Conservation (phyloP, 2,888 invertebrate genomes). For the Drosophila percnosoma region DNA sequence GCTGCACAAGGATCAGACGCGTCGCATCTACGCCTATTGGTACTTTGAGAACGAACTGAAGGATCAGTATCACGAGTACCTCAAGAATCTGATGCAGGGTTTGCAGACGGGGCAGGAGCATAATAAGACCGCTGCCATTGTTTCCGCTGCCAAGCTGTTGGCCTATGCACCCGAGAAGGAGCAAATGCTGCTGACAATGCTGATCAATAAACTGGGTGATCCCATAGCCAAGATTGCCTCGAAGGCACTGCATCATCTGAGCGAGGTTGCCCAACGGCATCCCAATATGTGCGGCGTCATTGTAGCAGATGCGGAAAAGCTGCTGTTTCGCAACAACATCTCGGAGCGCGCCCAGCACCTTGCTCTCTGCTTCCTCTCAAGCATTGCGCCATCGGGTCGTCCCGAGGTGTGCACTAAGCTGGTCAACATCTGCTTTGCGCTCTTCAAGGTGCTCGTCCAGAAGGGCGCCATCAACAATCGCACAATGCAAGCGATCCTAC, state of each 20-base stretch:
- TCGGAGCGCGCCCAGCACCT: conserved; percentile 95
- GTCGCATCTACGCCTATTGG: conserved; percentile 91
- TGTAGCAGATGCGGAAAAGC: conserved; percentile 93
- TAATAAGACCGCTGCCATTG: conserved; percentile 81
- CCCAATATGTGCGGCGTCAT: conserved; percentile 96
- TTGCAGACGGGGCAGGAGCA: conserved; percentile 84
- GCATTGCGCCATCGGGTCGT: conserved; percentile 90
- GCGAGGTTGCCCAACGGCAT: conserved; percentile 92
- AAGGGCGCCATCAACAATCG: conserved; percentile 91
- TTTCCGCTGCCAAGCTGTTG: conserved; percentile 79
- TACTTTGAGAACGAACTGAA: conserved; percentile 95
- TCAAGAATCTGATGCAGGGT: conserved; percentile 83
- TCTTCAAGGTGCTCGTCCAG: conserved; percentile 96
- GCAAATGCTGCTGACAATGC: conserved; percentile 88
- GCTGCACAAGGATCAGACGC: conserved; percentile 87
- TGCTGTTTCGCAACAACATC: conserved; percentile 95
- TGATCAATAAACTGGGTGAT: conserved; percentile 98
- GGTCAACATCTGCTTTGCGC: conserved; percentile 96
- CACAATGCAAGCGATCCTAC: conserved; percentile 93
- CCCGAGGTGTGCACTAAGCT: conserved; percentile 93
- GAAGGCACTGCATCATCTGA: conserved; percentile 93
- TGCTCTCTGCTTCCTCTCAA: conserved; percentile 95
- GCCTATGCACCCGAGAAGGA: conserved; percentile 84
- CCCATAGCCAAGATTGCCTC: conserved; percentile 93
- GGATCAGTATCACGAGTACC: conserved; percentile 87